phyloP scores from a whole-genome alignment of 2,113 vertebrate species.

The Tachysurus vachellii region DNA sequence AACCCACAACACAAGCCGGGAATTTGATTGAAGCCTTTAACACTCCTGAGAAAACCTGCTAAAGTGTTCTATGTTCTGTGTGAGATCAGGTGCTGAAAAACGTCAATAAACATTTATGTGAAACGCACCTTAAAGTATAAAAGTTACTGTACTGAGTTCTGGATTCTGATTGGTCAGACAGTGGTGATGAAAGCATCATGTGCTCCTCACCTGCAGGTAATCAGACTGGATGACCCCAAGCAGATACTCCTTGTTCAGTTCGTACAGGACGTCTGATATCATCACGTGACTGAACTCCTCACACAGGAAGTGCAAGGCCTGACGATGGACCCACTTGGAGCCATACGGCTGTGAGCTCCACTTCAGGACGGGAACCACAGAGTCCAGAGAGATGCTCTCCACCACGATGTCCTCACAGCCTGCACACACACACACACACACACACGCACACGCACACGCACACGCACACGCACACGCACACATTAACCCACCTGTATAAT shows the following conservation, averaged over 20 bases:
- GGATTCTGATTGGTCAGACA: background rate
- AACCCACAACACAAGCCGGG: too few species aligned
- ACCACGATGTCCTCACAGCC: slow-evolving; percentile 98
- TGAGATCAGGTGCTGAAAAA: too few species aligned
- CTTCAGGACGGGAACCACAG: slow-evolving; percentile 92
- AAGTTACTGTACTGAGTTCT: background rate
- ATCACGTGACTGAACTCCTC: slow-evolving; percentile 98
- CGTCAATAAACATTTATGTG: too few species aligned
- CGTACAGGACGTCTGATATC: slow-evolving; percentile 93
- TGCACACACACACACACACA: slow-evolving; percentile 59
- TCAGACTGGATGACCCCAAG: slow-evolving; percentile 94
- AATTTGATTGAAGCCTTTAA: background rate
- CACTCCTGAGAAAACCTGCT: background rate
- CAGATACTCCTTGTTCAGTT: slow-evolving; percentile 94
- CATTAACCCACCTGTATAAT: background rate
- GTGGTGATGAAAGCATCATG: background rate
- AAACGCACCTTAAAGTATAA: too few species aligned
- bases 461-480: background rate
- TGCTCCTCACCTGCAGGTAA: slow-evolving; percentile 90
- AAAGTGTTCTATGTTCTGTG: background rate
- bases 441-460: background rate
- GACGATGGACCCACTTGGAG: slow-evolving; percentile 96
- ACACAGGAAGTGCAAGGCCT: slow-evolving; percentile 97
- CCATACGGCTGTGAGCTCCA: slow-evolving; percentile 98
- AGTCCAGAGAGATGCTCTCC: slow-evolving; percentile 95